phyloP scores from a whole-genome alignment of 2,888 invertebrate genomes.

The Melinopterus prodromus region DNA sequence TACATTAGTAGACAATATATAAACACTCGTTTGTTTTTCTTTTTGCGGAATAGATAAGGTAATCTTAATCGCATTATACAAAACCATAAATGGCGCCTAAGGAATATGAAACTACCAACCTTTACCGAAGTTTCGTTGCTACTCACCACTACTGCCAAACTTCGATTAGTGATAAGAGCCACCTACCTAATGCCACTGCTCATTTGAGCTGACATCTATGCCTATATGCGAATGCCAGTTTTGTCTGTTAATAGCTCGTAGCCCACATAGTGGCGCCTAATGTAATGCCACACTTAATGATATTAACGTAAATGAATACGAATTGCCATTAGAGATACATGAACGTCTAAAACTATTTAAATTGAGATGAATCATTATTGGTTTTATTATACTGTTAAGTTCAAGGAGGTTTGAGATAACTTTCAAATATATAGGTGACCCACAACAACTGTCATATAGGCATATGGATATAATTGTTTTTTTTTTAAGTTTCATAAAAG shows the following conservation, averaged over 20 bases:
- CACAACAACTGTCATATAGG: no score
- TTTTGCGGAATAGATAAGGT: background rate
- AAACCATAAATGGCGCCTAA: background rate
- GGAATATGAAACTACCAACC: background rate
- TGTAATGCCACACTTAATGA: background rate
- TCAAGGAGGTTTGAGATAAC: background rate
- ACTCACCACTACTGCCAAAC: no score
- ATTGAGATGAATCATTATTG: background rate
- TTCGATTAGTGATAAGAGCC: no score
- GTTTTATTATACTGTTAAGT: background rate
- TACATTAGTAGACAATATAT: no score
- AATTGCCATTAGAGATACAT: background rate
- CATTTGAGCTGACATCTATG: no score
- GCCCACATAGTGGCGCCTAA: background rate
- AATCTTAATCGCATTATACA: background rate
- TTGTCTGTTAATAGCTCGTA: background rate
- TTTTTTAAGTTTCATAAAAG: no score
- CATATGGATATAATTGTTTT: no score
- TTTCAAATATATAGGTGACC: no score
- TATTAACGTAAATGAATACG: background rate
- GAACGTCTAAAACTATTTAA: background rate
- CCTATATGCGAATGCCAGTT: background rate
- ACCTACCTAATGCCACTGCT: no score
- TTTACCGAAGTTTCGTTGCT: no score
- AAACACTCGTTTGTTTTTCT: background rate